Evolutionary conservation across 2,113 vertebrate species (phyloP).

Genomic region (Paratilapia polleni): DNA sequence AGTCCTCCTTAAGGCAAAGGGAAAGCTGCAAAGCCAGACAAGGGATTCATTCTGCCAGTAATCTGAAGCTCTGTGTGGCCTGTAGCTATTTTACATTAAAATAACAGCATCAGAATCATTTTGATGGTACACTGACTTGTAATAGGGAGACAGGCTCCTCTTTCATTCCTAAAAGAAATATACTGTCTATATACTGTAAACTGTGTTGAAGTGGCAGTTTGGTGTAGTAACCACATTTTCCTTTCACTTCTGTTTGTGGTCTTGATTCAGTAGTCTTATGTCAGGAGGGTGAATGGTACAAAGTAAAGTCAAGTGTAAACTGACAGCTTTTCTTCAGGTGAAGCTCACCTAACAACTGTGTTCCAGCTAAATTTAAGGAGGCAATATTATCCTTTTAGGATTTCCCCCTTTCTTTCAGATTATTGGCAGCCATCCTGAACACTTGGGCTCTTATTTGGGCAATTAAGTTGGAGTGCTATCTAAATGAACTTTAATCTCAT

Average conservation of each 20-base stretch:
- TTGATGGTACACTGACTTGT: constrained; percentile 13
- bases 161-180: neutral
- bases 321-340: neutral
- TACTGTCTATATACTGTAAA: neutral
- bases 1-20: neutral
- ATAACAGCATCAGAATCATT: constrained; percentile 1
- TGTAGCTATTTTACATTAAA: constrained; percentile 9
- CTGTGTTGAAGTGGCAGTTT: neutral
- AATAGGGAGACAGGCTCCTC: neutral
- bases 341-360: neutral
- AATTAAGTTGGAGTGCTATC: too few species aligned
- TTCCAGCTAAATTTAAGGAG: neutral
- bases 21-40: neutral
- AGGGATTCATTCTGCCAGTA: neutral
- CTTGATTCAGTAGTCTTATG: neutral
- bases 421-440: too few species aligned
- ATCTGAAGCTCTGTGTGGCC: neutral
- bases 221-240: neutral
- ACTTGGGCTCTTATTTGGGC: too few species aligned
- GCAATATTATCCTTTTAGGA: neutral
- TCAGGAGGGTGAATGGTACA: neutral
- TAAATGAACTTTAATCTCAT: too few species aligned
- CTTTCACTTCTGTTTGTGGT: neutral
- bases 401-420: too few species aligned
- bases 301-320: neutral